Percentiles rank a stretch among this genome's conserved stretches.
Evolutionary conservation across 2,113 vertebrate species (phyloP).

Genomic region (Ancistrus triradiatus): DNA sequence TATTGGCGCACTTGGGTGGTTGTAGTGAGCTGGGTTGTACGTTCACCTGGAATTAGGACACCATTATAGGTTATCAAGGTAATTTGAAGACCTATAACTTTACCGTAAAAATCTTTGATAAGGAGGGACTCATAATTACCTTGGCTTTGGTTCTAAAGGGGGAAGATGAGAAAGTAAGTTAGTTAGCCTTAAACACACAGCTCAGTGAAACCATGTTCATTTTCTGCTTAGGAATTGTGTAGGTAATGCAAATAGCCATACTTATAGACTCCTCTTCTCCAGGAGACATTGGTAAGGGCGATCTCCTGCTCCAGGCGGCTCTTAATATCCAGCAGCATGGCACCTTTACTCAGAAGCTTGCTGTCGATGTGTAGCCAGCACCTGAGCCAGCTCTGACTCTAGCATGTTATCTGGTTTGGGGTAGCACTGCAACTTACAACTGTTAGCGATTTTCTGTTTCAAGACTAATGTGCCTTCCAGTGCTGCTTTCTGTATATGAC

Average conservation of each 20-base stretch:
- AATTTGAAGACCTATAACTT: too few species aligned
- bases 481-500: slow-evolving; percentile 65
- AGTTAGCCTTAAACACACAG: neutral
- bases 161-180: slow-evolving; percentile 3
- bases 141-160: slow-evolving; percentile 48
- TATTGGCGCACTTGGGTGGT: slow-evolving; percentile 60
- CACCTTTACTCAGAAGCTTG: slow-evolving; percentile 70
- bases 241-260: slow-evolving; percentile 30
- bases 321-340: slow-evolving; percentile 72
- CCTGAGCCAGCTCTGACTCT: slow-evolving; percentile 59
- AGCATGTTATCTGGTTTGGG: slow-evolving; percentile 70
- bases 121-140: slow-evolving; percentile 45
- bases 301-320: slow-evolving; percentile 75
- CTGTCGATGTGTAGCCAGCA: slow-evolving; percentile 65
- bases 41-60: slow-evolving; percentile 54
- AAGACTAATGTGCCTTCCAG: slow-evolving; percentile 67
- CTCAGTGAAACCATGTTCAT: too few species aligned
- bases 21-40: slow-evolving; percentile 44
- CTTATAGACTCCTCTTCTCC: slow-evolving; percentile 69
- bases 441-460: slow-evolving; percentile 70
- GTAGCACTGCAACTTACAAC: slow-evolving; percentile 60
- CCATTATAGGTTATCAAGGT: neutral
- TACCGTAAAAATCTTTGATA: too few species aligned
- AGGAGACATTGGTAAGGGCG: slow-evolving; percentile 70
- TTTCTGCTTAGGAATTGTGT: neutral